These are phyloP conservation scores for Montipora sp. DNA, from an alignment of 64 coral and sea anemone species.

Conservation along the genomic window DNA sequence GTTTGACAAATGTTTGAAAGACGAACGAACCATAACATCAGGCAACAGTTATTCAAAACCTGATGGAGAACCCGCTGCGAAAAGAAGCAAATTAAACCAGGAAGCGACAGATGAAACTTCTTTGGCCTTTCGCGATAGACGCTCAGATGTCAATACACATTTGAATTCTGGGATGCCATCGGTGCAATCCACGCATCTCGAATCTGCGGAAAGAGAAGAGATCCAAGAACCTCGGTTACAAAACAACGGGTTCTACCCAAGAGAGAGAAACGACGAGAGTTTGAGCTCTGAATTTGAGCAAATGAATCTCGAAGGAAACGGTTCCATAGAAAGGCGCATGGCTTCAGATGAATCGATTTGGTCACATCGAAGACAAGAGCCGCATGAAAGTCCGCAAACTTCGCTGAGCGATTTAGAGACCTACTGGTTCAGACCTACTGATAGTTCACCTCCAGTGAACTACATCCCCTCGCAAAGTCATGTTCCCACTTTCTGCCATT, in stretches of 20 bases:
- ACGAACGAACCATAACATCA: neutral
- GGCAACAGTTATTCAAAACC: neutral
- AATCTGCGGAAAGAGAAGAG: neutral
- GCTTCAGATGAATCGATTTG: neutral
- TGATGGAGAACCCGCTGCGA: conserved; percentile 6
- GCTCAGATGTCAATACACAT: neutral
- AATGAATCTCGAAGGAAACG: conserved; percentile 3
- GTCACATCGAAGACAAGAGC: neutral
- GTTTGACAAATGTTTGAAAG: neutral
- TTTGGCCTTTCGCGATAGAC: neutral
- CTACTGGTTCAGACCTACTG: neutral
- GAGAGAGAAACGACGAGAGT: neutral
- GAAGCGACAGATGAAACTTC: neutral
- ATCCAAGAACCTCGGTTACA: neutral
- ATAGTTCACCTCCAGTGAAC: neutral
- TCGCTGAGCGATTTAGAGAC: neutral
- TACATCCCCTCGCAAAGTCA: neutral
- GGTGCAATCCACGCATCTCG: neutral
- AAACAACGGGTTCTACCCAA: neutral
- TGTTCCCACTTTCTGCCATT: too few relatives aligned
- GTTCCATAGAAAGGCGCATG: neutral
- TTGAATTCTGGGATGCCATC: neutral
- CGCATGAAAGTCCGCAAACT: neutral
- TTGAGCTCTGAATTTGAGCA: conserved; percentile 30
- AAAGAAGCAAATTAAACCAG: neutral